Evolutionary conservation across 2,888 invertebrate species (phyloP).

Genomic region (Drosophila multiciliata): DNA sequence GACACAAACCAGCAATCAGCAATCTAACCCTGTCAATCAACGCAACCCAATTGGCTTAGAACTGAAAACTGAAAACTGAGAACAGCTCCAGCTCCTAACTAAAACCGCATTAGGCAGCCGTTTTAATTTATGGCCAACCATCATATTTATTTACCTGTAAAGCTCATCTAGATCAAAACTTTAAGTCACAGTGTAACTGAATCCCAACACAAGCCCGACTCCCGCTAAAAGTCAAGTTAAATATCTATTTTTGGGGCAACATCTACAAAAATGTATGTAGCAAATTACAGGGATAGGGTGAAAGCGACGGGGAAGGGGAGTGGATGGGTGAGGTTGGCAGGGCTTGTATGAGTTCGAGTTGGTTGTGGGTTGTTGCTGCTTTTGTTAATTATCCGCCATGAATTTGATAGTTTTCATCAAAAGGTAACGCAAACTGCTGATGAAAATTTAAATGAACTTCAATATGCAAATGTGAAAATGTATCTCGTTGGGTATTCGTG

Average conservation of each 20-base stretch:
- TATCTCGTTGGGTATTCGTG: constrained; percentile 11
- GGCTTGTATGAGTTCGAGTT: background rate
- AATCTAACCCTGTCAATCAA: constrained; percentile 30
- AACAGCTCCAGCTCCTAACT: constrained; percentile 7
- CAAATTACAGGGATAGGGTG: background rate
- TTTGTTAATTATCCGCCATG: constrained; percentile 73
- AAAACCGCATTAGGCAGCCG: constrained; percentile 44
- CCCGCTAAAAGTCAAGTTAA: constrained; percentile 72
- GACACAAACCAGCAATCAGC: constrained; percentile 3
- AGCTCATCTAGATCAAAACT: constrained; percentile 43
- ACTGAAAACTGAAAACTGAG: constrained; percentile 1
- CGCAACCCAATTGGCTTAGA: constrained; percentile 4
- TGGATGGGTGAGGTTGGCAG: background rate
- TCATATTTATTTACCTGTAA: constrained; percentile 45
- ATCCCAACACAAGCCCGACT: constrained; percentile 20
- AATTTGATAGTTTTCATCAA: constrained; percentile 76
- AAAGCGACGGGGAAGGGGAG: background rate
- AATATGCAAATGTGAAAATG: constrained; percentile 70
- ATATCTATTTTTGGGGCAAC: constrained; percentile 70
- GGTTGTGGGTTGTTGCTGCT: constrained; percentile 12
- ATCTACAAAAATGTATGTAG: constrained; percentile 55
- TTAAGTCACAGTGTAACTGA: constrained; percentile 50
- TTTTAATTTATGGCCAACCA: constrained; percentile 54
- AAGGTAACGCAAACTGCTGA: constrained; percentile 48
- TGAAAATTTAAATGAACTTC: constrained; percentile 67